Conservation (phyloP, 2,888 invertebrate genomes). For the Eupeodes luniger region DNA sequence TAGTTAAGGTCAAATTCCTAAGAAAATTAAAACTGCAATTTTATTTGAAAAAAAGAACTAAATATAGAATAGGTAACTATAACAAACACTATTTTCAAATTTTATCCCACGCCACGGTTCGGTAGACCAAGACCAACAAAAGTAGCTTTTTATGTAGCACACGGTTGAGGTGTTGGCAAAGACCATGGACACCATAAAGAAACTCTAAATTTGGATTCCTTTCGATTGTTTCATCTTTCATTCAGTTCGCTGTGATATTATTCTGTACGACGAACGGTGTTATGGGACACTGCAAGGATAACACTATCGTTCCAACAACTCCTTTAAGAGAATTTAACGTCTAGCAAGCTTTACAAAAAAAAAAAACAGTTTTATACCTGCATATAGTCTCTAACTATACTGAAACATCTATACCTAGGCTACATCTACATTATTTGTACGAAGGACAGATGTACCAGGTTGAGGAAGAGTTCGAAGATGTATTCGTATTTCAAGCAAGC, state of each 20-base stretch:
- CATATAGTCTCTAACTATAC: no score
- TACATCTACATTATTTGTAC: background rate
- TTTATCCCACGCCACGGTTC: background rate
- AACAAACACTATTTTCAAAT: background rate
- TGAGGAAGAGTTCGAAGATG: slow-evolving; percentile 28
- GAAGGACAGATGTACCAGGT: slow-evolving; percentile 4
- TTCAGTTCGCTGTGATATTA: slow-evolving; percentile 31
- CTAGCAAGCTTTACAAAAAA: background rate
- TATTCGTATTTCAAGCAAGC: slow-evolving; percentile 40
- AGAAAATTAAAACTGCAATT: slow-evolving; percentile 47
- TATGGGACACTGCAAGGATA: slow-evolving; percentile 32
- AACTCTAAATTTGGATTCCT: slow-evolving; percentile 66
- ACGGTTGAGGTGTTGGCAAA: slow-evolving; percentile 4
- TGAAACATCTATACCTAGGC: background rate
- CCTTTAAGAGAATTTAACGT: slow-evolving; percentile 21
- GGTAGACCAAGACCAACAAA: background rate
- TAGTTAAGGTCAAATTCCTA: background rate
- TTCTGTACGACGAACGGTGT: background rate
- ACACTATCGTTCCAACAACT: background rate
- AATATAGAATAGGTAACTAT: background rate
- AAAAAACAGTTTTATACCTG: background rate
- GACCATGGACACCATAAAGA: slow-evolving; percentile 58
- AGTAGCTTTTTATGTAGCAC: background rate
- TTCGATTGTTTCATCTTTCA: slow-evolving; percentile 59
- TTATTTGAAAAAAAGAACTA: slow-evolving; percentile 29